A percentile compares a stretch with the other conserved stretches of the same genome.
Evolutionary conservation across 2,113 vertebrate species (phyloP).

Genomic region (Erythrolamprus reginae): DNA sequence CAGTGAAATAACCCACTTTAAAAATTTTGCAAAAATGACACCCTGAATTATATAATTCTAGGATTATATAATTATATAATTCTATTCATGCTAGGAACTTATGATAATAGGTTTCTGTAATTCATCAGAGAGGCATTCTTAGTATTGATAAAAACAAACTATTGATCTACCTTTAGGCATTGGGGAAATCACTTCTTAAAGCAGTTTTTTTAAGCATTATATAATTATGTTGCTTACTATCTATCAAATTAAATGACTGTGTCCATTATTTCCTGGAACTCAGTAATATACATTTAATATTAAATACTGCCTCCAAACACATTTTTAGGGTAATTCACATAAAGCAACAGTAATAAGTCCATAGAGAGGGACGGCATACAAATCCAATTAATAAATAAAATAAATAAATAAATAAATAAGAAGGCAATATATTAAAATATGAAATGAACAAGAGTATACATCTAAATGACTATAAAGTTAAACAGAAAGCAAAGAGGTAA

Average conservation of each 20-base stretch:
- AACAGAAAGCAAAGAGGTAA: not conserved
- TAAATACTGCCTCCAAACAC: not conserved
- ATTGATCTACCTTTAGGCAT: not conserved
- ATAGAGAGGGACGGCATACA: no score
- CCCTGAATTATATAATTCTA: conserved; percentile 33
- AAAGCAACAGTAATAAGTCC: not conserved
- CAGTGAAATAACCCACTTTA: conserved; percentile 21
- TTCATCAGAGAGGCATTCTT: conserved; percentile 10
- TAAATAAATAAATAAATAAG: no score
- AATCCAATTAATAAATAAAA: no score
- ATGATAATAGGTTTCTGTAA: conserved; percentile 62
- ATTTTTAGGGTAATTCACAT: not conserved
- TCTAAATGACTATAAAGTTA: not conserved
- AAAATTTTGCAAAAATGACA: conserved; percentile 37
- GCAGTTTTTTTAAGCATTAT: not conserved
- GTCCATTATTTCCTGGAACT: not conserved
- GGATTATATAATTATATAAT: no score
- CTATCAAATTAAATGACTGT: not conserved
- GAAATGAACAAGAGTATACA: not conserved
- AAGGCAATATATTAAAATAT: not conserved
- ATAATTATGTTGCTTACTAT: not conserved
- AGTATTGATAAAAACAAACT: not conserved
- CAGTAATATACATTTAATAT: not conserved
- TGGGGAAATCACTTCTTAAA: not conserved
- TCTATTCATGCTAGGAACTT: conserved; percentile 71